Conservation (phyloP, 2,113 vertebrate species). For the Aspidoscelis tigris region DNA sequence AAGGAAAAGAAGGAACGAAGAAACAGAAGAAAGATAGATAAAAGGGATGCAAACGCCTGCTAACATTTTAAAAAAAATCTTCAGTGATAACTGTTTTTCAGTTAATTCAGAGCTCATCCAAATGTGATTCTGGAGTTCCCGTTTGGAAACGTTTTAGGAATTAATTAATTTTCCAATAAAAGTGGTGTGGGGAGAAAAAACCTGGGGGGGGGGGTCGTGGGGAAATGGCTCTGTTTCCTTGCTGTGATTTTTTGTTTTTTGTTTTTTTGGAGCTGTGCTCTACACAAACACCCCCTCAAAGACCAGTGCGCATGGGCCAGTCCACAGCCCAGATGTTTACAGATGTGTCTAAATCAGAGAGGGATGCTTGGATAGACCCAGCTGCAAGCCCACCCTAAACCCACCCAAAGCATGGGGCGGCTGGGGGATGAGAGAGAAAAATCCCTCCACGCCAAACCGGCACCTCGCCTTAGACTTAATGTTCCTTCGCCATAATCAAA, state of each 20-base stretch:
- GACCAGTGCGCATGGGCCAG: too few species aligned
- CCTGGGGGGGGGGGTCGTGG: rapidly evolving
- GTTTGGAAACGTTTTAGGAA: slow-evolving; percentile 57
- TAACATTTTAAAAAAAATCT: slow-evolving; percentile 59
- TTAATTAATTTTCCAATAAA: slow-evolving; percentile 42
- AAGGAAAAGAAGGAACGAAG: background rate
- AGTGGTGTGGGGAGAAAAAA: background rate
- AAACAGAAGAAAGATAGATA: slow-evolving; percentile 6
- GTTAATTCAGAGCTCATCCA: slow-evolving; percentile 67
- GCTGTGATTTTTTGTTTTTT: background rate
- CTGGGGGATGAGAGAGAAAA: background rate
- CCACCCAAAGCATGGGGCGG: background rate
- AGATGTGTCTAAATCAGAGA: background rate
- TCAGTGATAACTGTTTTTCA: slow-evolving; percentile 64
- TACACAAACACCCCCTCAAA: too few species aligned
- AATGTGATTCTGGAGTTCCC: slow-evolving; percentile 42
- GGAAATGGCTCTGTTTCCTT: background rate
- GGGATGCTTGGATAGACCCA: slow-evolving; percentile 4
- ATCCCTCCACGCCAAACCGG: slow-evolving; percentile 35
- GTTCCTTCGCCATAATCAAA: slow-evolving; percentile 67
- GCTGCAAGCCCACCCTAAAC: background rate
- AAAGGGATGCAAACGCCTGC: slow-evolving; percentile 25
- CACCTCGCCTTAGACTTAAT: slow-evolving; percentile 42
- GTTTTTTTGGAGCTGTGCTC: background rate
- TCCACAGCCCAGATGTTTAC: background rate